Conservation (phyloP, 1,140 invertebrate genomes). For the Carposina sasakii region DNA sequence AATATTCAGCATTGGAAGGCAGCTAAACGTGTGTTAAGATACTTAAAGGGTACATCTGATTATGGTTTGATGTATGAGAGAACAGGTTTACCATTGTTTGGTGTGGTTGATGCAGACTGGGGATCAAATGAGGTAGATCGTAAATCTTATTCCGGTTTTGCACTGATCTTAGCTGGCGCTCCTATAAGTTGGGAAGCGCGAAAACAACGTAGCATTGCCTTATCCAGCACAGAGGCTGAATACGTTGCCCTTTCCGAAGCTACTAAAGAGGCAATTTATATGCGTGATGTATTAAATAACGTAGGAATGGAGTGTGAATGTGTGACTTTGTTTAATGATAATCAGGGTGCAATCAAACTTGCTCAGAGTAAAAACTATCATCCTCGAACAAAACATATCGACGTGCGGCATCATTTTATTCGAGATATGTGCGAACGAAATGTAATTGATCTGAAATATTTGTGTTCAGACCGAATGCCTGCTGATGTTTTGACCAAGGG, state of each 20-base stretch:
- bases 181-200: constrained; percentile 37
- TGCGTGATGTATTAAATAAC: neutral
- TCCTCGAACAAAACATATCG: constrained; percentile 19
- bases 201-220: constrained; percentile 45
- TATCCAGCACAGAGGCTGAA: constrained; percentile 56
- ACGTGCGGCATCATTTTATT: constrained; percentile 19
- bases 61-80: neutral
- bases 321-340: constrained; percentile 16
- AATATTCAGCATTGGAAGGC: constrained; percentile 1
- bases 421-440: constrained; percentile 3
- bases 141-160: constrained; percentile 40
- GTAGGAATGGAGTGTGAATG: neutral
- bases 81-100: constrained; percentile 3
- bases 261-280: constrained; percentile 11
- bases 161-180: constrained; percentile 27
- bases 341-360: constrained; percentile 13
- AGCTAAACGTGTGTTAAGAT: constrained; percentile 8
- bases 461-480: constrained; percentile 9
- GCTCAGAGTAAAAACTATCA: constrained; percentile 11
- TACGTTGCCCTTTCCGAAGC: constrained; percentile 40
- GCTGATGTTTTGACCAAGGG: constrained; percentile 18
- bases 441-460: constrained; percentile 7
- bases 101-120: constrained; percentile 38
- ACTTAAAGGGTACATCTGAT: constrained; percentile 12
- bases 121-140: constrained; percentile 28